Conservation (phyloP, 2,797 vertebrate genomes). For the Chrysocyon brachyurus region DNA sequence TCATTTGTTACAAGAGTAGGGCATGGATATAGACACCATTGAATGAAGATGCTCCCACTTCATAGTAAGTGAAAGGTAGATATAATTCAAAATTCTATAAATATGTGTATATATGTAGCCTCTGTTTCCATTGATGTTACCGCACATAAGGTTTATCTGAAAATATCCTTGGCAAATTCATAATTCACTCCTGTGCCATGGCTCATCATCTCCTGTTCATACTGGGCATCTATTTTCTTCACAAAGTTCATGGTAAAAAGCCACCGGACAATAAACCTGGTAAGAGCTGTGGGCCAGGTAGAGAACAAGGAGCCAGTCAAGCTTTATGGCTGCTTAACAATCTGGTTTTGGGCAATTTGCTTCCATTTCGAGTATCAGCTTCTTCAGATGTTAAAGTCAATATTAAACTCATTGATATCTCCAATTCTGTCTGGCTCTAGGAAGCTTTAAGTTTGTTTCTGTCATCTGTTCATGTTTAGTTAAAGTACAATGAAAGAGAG, state of each 20-base stretch:
- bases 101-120: too few species aligned
- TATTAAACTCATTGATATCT: neutral
- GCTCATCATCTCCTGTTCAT: neutral
- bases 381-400: neutral
- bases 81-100: neutral
- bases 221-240: neutral
- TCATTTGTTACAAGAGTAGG: neutral
- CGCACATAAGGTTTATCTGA: neutral
- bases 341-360: neutral
- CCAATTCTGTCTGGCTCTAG: neutral
- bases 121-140: neutral
- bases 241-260: neutral
- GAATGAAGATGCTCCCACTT: neutral
- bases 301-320: rapidly evolving
- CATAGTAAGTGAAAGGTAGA: neutral
- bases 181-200: neutral
- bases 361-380: neutral
- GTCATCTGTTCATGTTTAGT: neutral
- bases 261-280: neutral
- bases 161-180: neutral
- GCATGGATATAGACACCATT: neutral
- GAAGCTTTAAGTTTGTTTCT: neutral
- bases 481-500: slow-evolving; percentile 15
- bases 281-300: neutral
- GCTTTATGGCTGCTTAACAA: neutral